Conservation (phyloP, 2,113 vertebrate species). For the Marcusenius ussheri region DNA sequence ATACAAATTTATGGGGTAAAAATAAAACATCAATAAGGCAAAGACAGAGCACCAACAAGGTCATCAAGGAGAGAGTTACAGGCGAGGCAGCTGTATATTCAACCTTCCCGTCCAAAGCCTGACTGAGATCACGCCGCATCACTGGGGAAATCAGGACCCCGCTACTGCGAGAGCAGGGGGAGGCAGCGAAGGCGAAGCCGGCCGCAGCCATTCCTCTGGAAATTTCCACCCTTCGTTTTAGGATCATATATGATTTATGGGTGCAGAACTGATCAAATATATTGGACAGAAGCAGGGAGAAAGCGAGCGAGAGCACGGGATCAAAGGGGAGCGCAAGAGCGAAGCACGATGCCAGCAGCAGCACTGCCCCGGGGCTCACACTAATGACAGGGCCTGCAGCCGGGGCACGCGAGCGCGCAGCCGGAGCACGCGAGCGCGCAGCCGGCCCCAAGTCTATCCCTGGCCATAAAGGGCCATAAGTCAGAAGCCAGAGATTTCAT, state of each 20-base stretch:
- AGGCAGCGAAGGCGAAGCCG: neutral
- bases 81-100: neutral
- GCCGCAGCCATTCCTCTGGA: neutral
- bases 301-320: conserved; percentile 5
- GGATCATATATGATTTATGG: neutral
- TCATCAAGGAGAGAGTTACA: neutral
- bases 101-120: neutral
- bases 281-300: neutral
- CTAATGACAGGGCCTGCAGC: neutral
- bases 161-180: neutral
- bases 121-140: neutral
- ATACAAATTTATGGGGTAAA: neutral
- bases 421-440: neutral
- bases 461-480: neutral
- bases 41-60: neutral
- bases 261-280: conserved; percentile 2
- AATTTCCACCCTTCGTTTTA: neutral
- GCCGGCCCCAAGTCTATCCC: neutral
- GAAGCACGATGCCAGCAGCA: neutral
- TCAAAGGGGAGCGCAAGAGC: neutral
- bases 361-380: neutral
- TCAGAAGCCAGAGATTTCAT: neutral
- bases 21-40: neutral
- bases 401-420: neutral
- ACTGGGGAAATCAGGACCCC: neutral